These are phyloP conservation scores for Bucorvus abyssinicus DNA, from an alignment of 2,797 vertebrate genomes.

Conservation along the genomic window DNA sequence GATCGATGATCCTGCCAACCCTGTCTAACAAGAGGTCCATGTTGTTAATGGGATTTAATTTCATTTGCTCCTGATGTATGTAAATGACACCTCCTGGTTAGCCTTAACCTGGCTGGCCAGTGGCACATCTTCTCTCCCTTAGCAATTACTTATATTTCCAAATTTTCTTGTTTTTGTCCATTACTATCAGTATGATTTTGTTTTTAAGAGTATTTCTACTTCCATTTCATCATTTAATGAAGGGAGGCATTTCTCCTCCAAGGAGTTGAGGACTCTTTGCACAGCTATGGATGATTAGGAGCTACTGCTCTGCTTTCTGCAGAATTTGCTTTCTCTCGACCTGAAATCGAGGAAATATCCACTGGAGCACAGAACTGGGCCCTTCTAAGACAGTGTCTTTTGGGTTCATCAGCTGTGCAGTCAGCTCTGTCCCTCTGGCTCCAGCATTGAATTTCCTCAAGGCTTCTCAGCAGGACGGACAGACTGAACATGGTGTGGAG, in stretches of 20 bases:
- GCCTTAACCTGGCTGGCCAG: background rate
- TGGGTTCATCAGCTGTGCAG: background rate
- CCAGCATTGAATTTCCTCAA: background rate
- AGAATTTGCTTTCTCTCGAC: background rate
- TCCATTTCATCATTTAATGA: background rate
- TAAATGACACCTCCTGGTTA: background rate
- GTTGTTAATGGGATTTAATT: background rate
- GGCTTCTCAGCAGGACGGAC: background rate
- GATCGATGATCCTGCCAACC: background rate
- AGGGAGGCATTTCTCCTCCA: background rate
- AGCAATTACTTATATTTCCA: background rate
- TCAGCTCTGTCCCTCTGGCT: background rate
- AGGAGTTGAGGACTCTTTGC: background rate
- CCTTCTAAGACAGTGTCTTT: background rate
- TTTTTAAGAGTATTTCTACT: background rate
- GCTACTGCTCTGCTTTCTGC: background rate
- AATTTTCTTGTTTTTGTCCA: background rate
- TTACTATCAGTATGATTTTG: background rate
- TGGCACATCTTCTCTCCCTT: background rate
- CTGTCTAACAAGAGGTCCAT: background rate
- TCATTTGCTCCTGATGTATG: background rate
- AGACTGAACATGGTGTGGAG: background rate
- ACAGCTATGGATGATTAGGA: background rate
- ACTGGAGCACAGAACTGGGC: background rate
- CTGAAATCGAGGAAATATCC: background rate